Evolutionary conservation across 2,113 vertebrate species (phyloP).

Genomic region (Tachysurus fulvidraco): DNA sequence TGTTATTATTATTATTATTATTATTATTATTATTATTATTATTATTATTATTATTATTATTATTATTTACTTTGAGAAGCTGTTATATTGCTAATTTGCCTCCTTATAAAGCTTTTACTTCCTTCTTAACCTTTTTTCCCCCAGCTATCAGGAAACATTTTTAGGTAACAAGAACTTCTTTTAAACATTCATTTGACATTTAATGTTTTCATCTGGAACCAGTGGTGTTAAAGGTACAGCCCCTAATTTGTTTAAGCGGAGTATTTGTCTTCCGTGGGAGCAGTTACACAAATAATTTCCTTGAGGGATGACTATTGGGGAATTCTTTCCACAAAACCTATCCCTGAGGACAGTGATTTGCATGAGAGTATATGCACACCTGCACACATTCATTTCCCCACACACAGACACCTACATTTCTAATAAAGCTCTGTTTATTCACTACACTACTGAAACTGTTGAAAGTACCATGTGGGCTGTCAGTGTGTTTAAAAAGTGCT

Average conservation of each 20-base stretch:
- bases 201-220: constrained; percentile 12
- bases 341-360: constrained; percentile 18
- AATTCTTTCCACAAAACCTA: constrained; percentile 7
- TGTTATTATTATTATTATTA: too few species aligned
- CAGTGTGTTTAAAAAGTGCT: not conserved
- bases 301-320: constrained; percentile 28
- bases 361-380: not conserved
- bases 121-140: not conserved
- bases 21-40: too few species aligned
- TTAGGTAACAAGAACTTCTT: not conserved
- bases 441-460: not conserved
- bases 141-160: not conserved
- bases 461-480: too few species aligned
- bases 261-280: constrained; percentile 13
- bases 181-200: constrained; percentile 16
- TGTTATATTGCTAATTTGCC: too few species aligned
- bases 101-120: not conserved
- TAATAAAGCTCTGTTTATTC: not conserved
- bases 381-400: not conserved
- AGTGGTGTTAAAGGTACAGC: not conserved
- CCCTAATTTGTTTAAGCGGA: constrained; percentile 29
- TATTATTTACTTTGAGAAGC: too few species aligned
- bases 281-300: constrained; percentile 38
- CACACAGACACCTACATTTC: not conserved
- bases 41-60: too few species aligned